Evolutionary conservation across 2,113 vertebrate species (phyloP), one percentile per base, ranked within the genome.

Genomic region (Pardalotus punctatus): DNA sequence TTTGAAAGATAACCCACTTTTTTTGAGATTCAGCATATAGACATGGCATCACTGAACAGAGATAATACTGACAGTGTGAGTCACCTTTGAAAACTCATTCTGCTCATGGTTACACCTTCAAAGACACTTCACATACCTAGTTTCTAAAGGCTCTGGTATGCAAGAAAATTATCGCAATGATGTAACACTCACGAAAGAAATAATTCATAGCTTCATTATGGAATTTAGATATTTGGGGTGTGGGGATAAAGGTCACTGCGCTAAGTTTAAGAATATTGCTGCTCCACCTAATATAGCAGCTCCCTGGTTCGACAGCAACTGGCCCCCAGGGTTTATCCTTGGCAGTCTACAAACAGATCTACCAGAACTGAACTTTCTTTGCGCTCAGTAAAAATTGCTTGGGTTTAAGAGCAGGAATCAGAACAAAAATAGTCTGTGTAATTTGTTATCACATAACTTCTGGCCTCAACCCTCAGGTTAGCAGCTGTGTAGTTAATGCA

Each of bases 41-140:
- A 71, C 48, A 88, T 81, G 38, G 33, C 82, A 56, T 90, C 70
- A 50, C 56, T 33, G 65, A 47, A 73, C 54, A 94, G 80, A 97
- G 61, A 73, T 58, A 97, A 97, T 97, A 97, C 82, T 97, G 94
- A 97, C 96, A 97, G 51, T 74, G 56, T 97, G 96, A 98, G 72
- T 97, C 97, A 98, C 33, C 85, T 65, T 27, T 36, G 77, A 79
- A 95, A 96, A 80, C 65, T 88, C 48, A 7, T 73, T 95, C 88
- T 56, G 47, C 83, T 82, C 80, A 42, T 87, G 89, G 93, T 45
- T 76, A 96, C 70, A 61, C 90, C 92, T 70, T 77, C 77, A 91
- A 85, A 96, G 58, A 65, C 31, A 94, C 57, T 93, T 70, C 38
- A 80, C 88, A 95, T 74, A 85, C 93, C 79, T 57, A 92, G 82